Percentiles rank a stretch among this genome's conserved stretches.
Conservation (phyloP, 2,797 vertebrate species). For the Ptychobarbus kaznakovi region DNA sequence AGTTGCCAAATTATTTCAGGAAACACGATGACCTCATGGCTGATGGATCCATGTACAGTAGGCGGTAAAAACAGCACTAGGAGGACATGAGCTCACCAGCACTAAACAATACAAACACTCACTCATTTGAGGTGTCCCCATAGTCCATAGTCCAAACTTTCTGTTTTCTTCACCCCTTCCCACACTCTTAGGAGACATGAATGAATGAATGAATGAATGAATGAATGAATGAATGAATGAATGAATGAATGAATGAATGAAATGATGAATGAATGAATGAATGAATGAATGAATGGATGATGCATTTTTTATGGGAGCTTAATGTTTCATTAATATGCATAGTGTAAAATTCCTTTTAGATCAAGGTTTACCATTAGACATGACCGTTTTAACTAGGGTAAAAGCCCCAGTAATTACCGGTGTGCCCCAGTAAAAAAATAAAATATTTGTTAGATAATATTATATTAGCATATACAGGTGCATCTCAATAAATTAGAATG, state of each 20-base stretch:
- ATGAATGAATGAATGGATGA: no score
- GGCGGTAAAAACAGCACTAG: slow-evolving; percentile 45
- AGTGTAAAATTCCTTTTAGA: neutral
- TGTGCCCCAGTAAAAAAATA: neutral
- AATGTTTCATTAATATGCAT: neutral
- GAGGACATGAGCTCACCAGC: slow-evolving; percentile 56
- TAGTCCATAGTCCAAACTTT: neutral
- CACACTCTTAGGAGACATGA: slow-evolving; percentile 11
- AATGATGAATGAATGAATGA: no score
- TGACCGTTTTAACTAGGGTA: neutral
- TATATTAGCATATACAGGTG: no score
- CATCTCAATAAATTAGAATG: no score
- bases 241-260: no score
- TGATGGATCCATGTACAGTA: slow-evolving; percentile 51
- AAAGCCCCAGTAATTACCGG: neutral
- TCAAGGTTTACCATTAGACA: neutral
- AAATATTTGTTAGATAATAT: no score
- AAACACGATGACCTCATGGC: slow-evolving; percentile 62
- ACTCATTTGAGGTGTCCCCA: slow-evolving; percentile 41
- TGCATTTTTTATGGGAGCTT: neutral
- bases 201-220: no score
- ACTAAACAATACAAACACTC: slow-evolving; percentile 46
- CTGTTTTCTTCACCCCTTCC: slow-evolving; percentile 24
- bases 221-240: no score
- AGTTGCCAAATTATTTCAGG: slow-evolving; percentile 55